phyloP scores from a whole-genome alignment of 2,888 invertebrate species.

The Cerceris rybyensis region DNA sequence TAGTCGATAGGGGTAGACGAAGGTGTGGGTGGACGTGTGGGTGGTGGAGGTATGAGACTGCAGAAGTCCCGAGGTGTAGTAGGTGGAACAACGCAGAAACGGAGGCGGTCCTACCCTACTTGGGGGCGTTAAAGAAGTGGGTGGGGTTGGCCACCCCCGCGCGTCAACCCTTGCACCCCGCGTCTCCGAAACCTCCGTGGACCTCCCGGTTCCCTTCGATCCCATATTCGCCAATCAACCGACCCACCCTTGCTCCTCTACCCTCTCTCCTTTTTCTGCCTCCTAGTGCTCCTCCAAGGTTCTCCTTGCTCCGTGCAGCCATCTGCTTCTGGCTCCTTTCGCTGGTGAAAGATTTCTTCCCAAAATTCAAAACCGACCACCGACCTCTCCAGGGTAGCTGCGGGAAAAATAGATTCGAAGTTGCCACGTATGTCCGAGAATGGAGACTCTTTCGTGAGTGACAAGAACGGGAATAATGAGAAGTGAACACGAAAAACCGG shows the following conservation, averaged over 20 bases:
- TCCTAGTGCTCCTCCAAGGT: slow-evolving; percentile 42
- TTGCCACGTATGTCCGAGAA: neutral
- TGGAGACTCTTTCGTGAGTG: neutral
- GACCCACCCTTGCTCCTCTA: slow-evolving; percentile 61
- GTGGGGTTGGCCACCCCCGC: slow-evolving; percentile 76
- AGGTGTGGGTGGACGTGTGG: slow-evolving; percentile 66
- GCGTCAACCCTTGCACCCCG: slow-evolving; percentile 73
- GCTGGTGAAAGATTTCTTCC: slow-evolving; percentile 52
- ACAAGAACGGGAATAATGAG: slow-evolving; percentile 6
- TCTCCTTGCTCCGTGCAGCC: slow-evolving; percentile 35
- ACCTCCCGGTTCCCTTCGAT: slow-evolving; percentile 75
- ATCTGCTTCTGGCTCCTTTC: slow-evolving; percentile 48
- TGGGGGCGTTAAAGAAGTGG: slow-evolving; percentile 80
- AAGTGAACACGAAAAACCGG: slow-evolving; percentile 24
- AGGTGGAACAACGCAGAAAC: slow-evolving; percentile 79
- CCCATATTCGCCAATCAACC: slow-evolving; percentile 75
- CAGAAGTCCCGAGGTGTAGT: slow-evolving; percentile 75
- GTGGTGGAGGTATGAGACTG: slow-evolving; percentile 69
- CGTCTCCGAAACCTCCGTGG: slow-evolving; percentile 68
- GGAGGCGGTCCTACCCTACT: slow-evolving; percentile 80
- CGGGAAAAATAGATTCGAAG: slow-evolving; percentile 28
- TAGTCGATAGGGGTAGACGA: slow-evolving; percentile 67
- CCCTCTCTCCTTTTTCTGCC: slow-evolving; percentile 58
- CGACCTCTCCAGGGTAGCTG: slow-evolving; percentile 11
- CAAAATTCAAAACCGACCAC: slow-evolving; percentile 52